A percentile compares a stretch with the other conserved stretches of the same genome.
Conservation (phyloP, 2,888 invertebrate species). For the Agonum fuliginosum region DNA sequence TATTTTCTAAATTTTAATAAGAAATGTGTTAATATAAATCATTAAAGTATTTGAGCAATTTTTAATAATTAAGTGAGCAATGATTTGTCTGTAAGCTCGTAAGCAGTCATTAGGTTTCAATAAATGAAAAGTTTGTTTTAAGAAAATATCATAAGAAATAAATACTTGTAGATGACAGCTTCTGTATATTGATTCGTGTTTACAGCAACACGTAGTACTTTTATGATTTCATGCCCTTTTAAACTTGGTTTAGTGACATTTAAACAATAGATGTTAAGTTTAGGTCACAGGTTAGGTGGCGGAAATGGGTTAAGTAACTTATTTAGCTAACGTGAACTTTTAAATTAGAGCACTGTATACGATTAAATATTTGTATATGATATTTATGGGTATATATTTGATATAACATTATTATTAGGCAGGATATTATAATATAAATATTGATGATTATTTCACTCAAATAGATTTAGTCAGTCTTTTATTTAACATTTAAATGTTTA, state of each 20-base stretch:
- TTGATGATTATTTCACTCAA: slow-evolving; percentile 19
- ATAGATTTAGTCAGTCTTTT: slow-evolving; percentile 29
- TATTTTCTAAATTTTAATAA: slow-evolving; percentile 3
- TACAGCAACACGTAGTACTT: slow-evolving; percentile 24
- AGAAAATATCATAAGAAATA: slow-evolving; percentile 18
- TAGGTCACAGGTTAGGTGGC: slow-evolving; percentile 23
- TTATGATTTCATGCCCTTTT: slow-evolving; percentile 3
- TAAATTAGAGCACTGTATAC: slow-evolving; percentile 34
- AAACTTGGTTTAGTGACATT: slow-evolving; percentile 53
- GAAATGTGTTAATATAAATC: slow-evolving; percentile 25
- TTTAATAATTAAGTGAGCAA: slow-evolving; percentile 35
- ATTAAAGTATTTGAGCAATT: slow-evolving; percentile 45
- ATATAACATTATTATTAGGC: slow-evolving; percentile 30
- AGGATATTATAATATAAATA: slow-evolving; percentile 25
- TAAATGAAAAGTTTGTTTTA: slow-evolving; percentile 8
- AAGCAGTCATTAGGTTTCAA: slow-evolving; percentile 35
- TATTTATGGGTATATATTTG: slow-evolving; percentile 9
- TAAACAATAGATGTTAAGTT: slow-evolving; percentile 15
- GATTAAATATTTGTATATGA: slow-evolving; percentile 3
- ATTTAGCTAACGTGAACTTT: slow-evolving; percentile 49
- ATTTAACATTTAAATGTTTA: slow-evolving; percentile 35
- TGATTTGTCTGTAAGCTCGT: slow-evolving; percentile 34
- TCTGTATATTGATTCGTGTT: background rate
- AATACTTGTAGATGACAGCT: slow-evolving; percentile 19
- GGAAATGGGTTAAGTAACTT: slow-evolving; percentile 23